Conservation (phyloP, 2,888 invertebrate species). For the Phytoseiulus persimilis region DNA sequence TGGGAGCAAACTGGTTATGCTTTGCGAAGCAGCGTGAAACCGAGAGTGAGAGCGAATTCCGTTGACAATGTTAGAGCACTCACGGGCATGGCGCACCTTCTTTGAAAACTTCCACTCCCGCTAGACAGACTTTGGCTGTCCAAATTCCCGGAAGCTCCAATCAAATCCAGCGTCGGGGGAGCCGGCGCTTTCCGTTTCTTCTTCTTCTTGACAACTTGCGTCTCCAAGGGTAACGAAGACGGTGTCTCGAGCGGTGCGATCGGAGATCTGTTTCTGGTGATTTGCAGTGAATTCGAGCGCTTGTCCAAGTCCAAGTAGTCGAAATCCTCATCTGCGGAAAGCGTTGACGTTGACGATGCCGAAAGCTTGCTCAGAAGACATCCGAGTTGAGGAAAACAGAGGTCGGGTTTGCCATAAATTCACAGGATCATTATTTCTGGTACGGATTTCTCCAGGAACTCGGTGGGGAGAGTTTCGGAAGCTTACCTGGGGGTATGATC, state of each 20-base stretch:
- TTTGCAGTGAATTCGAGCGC: constrained; percentile 24
- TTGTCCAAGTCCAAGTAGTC: neutral
- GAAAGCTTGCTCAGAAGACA: no score
- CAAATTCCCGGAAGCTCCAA: neutral
- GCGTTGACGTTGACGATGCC: no score
- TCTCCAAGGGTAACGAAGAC: constrained; percentile 20
- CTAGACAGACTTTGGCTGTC: neutral
- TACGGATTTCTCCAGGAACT: neutral
- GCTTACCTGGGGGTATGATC: constrained; percentile 30
- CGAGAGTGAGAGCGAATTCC: neutral
- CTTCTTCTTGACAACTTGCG: constrained; percentile 32
- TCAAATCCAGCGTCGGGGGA: neutral
- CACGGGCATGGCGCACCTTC: constrained; percentile 24
- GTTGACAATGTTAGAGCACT: neutral
- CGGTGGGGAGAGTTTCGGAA: neutral
- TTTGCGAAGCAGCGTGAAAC: neutral
- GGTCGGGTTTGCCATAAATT: no score
- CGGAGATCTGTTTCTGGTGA: constrained; percentile 17
- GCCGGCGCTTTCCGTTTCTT: constrained; percentile 31
- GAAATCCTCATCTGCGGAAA: constrained; percentile 32
- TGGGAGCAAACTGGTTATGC: neutral
- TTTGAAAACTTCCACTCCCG: neutral
- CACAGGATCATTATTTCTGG: no score
- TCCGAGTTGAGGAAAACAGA: no score
- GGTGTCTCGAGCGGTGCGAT: neutral